phyloP scores from a whole-genome alignment of 2,797 vertebrate genomes.

The Cyprinella venusta region DNA sequence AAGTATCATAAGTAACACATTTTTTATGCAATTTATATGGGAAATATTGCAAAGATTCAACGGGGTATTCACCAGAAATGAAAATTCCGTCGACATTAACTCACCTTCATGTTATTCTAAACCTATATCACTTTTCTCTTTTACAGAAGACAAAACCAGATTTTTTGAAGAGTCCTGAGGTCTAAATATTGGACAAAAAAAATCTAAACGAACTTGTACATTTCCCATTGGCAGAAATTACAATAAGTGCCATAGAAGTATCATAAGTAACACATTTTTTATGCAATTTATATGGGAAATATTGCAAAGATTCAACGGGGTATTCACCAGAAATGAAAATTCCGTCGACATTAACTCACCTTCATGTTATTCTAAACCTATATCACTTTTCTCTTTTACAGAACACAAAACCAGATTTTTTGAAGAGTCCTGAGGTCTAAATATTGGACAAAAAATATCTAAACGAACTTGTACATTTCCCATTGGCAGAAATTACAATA shows the following conservation, averaged over 20 bases:
- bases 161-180: neutral
- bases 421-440: too few relatives aligned
- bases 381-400: too few relatives aligned
- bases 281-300: too few relatives aligned
- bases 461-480: too few relatives aligned
- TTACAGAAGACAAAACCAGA: neutral
- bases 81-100: neutral
- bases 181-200: neutral
- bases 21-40: neutral
- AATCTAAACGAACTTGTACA: neutral
- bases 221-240: neutral
- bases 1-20: neutral
- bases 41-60: neutral
- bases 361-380: too few relatives aligned
- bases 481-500: too few relatives aligned
- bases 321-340: too few relatives aligned
- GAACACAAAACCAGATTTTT: too few relatives aligned
- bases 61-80: neutral
- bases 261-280: too few relatives aligned
- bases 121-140: neutral
- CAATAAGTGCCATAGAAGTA: neutral
- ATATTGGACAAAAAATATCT: too few relatives aligned
- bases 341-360: too few relatives aligned
- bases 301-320: too few relatives aligned
- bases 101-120: neutral